Conservation (phyloP, 2,113 vertebrate genomes). For the Rhinolophus ferrumequinum region DNA sequence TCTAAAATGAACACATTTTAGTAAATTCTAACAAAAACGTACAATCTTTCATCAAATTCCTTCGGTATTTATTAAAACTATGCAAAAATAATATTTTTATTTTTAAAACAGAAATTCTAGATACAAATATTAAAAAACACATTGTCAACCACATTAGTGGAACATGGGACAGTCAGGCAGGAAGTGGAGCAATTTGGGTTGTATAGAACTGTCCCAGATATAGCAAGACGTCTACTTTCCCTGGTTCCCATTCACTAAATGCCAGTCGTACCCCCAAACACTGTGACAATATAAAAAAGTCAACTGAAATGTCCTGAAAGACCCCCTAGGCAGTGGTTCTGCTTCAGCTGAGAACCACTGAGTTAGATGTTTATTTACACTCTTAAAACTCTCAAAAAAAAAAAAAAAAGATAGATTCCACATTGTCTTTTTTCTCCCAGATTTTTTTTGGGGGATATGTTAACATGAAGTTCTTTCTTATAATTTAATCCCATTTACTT, state of each 20-base stretch:
- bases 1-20: background rate
- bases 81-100: background rate
- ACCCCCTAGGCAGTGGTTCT: background rate
- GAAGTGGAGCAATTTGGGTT: background rate
- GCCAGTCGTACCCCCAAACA: background rate
- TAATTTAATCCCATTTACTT: background rate
- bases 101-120: background rate
- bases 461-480: background rate
- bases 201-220: background rate
- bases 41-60: background rate
- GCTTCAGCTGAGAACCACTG: background rate
- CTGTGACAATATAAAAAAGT: background rate
- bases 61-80: background rate
- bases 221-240: background rate
- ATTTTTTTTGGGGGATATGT: too few species aligned
- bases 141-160: background rate
- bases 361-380: background rate
- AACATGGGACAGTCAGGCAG: background rate
- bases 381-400: background rate
- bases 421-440: background rate
- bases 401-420: background rate
- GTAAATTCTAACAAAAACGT: background rate
- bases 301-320: background rate
- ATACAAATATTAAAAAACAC: slow-evolving; percentile 22
- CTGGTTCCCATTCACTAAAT: background rate